Base-by-base conservation (phyloP, 2,888 invertebrate genomes). In the Spilosoma lubricipeda region DNA sequence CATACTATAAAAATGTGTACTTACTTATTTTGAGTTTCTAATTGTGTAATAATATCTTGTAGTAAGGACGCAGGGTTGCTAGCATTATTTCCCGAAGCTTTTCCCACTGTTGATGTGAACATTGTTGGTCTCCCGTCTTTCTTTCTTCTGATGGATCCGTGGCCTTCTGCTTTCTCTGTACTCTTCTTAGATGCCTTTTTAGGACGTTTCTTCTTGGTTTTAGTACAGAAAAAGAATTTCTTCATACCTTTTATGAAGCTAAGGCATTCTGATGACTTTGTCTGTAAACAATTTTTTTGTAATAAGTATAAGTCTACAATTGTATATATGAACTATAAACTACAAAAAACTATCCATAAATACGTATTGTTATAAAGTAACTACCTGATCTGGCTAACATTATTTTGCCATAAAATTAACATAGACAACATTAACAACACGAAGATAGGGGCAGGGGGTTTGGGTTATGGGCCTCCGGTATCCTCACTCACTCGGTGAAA, bases 31-130 rank as follows among this genome's bases (percentile, higher is more conserved):
- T 97, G 97, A 65, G 96, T 95, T 91, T 98, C 98, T 78, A 98
- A 91, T 85, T 97, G 97, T 77, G 93, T 95, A 70, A 98, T 98
- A 80, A 98, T 97, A 86, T 97, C 96, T 85, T 97, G 97, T 68
- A 98, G 89, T 86, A 98, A 97, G 30, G 93, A 91, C 30, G 96
- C 94, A 0, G 97, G 97, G 80, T 96, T 96, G 20, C 90, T 94
- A 0, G 93, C 89, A 13, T 84, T 89, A 68, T 90, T 90, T 0
- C 96, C 96, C 0, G 94, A 93, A 0, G 96, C 96, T 78, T 94
- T 96, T 9, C 94, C 94, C 0, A 95, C 95, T 0, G 95, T 96
- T 0, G 95, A 96, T 0, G 95, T 96, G 73, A 93, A 93, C 73
- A 96, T 94, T 15, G 88, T 87, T 0, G 94, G 94, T 52, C 86